Evolutionary conservation across 2,888 invertebrate genomes (phyloP).

Genomic region (Leucophenga maculata): DNA sequence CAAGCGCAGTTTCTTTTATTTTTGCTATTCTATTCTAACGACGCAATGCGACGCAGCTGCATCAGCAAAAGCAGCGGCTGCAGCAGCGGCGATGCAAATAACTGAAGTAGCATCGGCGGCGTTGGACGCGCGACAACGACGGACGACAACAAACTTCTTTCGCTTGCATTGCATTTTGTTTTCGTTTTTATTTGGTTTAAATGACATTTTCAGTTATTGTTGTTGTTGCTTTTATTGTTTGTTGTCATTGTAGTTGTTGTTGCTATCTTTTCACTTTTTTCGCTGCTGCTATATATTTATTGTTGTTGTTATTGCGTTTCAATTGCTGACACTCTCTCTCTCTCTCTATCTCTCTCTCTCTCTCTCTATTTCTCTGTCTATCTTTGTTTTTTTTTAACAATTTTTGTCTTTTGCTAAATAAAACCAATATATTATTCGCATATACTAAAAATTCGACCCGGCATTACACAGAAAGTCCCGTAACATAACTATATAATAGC

Average conservation of each 20-base stretch:
- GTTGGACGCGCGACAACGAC: background rate
- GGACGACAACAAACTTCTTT: conserved; percentile 9
- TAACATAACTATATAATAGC: too few relatives aligned
- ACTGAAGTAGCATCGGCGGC: background rate
- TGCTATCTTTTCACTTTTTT: background rate
- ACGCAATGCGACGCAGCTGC: conserved; percentile 16
- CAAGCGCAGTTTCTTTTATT: conserved; percentile 8
- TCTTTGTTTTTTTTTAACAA: too few relatives aligned
- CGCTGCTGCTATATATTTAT: background rate
- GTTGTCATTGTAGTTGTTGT: background rate
- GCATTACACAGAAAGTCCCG: too few relatives aligned
- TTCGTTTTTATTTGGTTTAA: conserved; percentile 10
- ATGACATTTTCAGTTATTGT: conserved; percentile 5
- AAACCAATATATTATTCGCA: too few relatives aligned
- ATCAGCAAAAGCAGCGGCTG: background rate
- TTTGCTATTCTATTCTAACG: conserved; percentile 4
- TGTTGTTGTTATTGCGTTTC: conserved; percentile 8
- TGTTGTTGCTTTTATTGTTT: conserved; percentile 6
- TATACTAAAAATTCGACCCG: too few relatives aligned
- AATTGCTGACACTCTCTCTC: background rate
- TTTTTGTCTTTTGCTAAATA: too few relatives aligned
- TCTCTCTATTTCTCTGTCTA: background rate
- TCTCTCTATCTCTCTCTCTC: background rate
- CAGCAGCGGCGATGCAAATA: background rate
- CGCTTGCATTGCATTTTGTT: conserved; percentile 5